Base-by-base conservation (phyloP, 2,888 invertebrate genomes). In the Strigamia maritima region DNA sequence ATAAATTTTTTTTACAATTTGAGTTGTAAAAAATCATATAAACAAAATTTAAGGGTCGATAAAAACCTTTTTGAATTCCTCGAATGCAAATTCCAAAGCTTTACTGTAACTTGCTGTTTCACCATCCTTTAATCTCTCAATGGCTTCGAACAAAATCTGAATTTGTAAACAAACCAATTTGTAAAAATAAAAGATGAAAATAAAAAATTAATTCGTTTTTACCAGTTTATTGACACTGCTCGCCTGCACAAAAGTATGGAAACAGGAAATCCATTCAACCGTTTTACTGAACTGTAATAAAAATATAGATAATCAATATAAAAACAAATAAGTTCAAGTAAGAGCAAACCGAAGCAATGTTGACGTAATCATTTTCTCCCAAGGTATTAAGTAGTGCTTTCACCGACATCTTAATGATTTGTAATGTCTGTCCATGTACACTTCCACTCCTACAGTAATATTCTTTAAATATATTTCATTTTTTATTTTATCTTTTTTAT, bases 311-410 rank as follows among this genome's bases (percentile, higher is more conserved):
- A 35, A 35, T 35, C 19, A 54, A 54, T 19, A 16, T 10, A 7
- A 54, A 2, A 3, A 2, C 1, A 70, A 10, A 28, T 38, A 16
- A 10, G 35, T 16, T 75, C 1, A 2, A 28, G 1, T 14, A 19
- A 75, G 12, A 28, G 16, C n/a, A 35, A 83, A 87, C 87, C 81
- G 84, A 83, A 19, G 86, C 87, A 79, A 88, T 86, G 82, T 87
- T 86, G 40, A 88, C 86, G 83, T 86, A 88, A 82, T 88, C 88
- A 82, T 88, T 86, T 82, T 88, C 88, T 75, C 87, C 87, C 0
- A 88, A 84, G 0, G 88, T 88, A 80, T 87, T 86, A 19, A 88
- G 82, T n/a, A 88, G 82, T 6, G 86, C 86, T 82, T 87, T 87
- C 12, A 87, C 87, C 22, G 88, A 85, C 79, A 87, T 86, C 82